A percentile compares a stretch with the other conserved stretches of the same genome.
Evolutionary conservation across 2,888 invertebrate genomes (phyloP).

Genomic region (Clanis bilineata): DNA sequence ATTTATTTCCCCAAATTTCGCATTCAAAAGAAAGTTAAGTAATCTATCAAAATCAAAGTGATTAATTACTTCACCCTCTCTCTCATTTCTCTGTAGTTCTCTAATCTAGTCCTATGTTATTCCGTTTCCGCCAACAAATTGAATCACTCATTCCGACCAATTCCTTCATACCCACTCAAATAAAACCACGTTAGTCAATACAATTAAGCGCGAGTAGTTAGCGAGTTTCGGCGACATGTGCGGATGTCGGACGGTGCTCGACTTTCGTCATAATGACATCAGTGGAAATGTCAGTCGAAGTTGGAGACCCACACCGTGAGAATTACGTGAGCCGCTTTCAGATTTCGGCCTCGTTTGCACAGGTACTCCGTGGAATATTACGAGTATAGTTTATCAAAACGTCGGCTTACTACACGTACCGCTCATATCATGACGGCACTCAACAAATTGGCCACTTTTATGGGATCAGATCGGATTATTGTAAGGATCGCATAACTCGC

Average conservation of each 20-base stretch:
- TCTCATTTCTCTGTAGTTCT: not conserved
- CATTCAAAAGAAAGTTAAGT: no score
- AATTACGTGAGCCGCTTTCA: slow-evolving; percentile 51
- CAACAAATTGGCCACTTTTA: slow-evolving; percentile 64
- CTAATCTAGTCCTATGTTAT: slow-evolving; percentile 2
- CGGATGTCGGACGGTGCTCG: slow-evolving; percentile 24
- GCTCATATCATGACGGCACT: slow-evolving; percentile 50
- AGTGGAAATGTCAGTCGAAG: slow-evolving; percentile 63
- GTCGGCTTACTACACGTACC: slow-evolving; percentile 50
- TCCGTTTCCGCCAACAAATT: slow-evolving; percentile 26
- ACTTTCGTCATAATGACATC: slow-evolving; percentile 64
- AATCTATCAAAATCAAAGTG: no score
- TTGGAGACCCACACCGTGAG: slow-evolving; percentile 50
- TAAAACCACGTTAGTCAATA: slow-evolving; percentile 12
- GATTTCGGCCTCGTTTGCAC: slow-evolving; percentile 33
- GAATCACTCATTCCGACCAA: slow-evolving; percentile 19
- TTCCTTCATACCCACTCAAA: not conserved
- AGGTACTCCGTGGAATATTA: slow-evolving; percentile 53
- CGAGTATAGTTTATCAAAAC: slow-evolving; percentile 68
- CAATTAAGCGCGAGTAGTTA: slow-evolving; percentile 10
- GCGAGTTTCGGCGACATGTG: slow-evolving; percentile 8
- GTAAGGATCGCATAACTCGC: slow-evolving; percentile 29
- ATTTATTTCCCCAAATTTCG: no score
- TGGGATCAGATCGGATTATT: slow-evolving; percentile 51
- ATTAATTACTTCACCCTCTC: not conserved